Conservation (phyloP, 2,797 vertebrate genomes). For the Morus bassanus region DNA sequence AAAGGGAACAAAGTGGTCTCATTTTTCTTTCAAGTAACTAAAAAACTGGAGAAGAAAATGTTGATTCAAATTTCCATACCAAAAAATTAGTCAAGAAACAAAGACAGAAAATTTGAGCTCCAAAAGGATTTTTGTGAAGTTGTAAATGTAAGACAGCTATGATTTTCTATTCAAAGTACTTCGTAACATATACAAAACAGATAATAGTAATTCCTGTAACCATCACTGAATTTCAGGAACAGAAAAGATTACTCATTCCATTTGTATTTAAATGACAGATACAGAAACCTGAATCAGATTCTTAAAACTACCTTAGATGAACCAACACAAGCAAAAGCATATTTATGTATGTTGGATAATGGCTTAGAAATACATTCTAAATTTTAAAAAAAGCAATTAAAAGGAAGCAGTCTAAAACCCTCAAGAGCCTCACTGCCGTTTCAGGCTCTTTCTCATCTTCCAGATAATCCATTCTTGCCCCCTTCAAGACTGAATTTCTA, state of each 20-base stretch:
- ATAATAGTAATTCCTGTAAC: not conserved
- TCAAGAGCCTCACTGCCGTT: not conserved
- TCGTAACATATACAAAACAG: not conserved
- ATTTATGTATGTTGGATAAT: not conserved
- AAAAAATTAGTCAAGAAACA: not conserved
- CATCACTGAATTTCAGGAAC: not conserved
- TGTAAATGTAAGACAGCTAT: not conserved
- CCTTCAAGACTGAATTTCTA: constrained; percentile 15
- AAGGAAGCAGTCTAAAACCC: not conserved
- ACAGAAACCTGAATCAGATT: not conserved
- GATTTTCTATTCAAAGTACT: not conserved
- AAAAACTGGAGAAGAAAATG: not conserved
- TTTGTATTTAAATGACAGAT: constrained; percentile 7
- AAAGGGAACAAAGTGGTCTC: not conserved
- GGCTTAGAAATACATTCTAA: not conserved
- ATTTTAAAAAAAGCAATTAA: not conserved
- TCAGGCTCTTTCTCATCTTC: constrained; percentile 20
- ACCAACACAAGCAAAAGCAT: constrained; percentile 18
- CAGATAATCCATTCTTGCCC: not conserved
- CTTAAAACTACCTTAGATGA: not conserved
- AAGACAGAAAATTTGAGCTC: not conserved
- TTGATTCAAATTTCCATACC: not conserved
- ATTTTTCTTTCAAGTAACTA: not conserved
- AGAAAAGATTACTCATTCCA: not conserved
- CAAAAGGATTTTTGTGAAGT: not conserved